Evolutionary conservation across 2,888 invertebrate genomes (phyloP).

Genomic region (Aporophyla nigra): DNA sequence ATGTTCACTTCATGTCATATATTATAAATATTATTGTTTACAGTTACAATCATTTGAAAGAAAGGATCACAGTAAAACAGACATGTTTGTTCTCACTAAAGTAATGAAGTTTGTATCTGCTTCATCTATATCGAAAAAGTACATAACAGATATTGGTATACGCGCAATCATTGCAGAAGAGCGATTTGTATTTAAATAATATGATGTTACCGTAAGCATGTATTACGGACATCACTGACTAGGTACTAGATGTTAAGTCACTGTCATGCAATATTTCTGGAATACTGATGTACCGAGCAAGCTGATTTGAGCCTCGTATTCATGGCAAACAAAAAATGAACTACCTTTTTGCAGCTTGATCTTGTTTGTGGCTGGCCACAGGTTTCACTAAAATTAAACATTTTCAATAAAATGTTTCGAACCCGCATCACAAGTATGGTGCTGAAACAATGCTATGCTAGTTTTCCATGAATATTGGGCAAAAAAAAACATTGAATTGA

Average conservation of each 20-base stretch:
- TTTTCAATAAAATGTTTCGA: neutral
- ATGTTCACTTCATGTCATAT: constrained; percentile 11
- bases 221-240: constrained; percentile 31
- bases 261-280: constrained; percentile 13
- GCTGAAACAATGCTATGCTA: neutral
- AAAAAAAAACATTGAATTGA: neutral
- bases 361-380: constrained; percentile 11
- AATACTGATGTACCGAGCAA: neutral
- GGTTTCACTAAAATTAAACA: neutral
- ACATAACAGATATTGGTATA: constrained; percentile 21
- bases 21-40: constrained; percentile 7
- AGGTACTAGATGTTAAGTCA: constrained; percentile 34
- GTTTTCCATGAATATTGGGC: neutral
- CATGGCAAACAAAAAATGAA: neutral
- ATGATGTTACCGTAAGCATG: constrained; percentile 13
- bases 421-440: neutral
- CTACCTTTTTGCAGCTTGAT: neutral
- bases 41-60: constrained; percentile 14
- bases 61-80: neutral
- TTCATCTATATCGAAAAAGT: constrained; percentile 21
- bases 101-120: constrained; percentile 20
- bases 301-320: neutral
- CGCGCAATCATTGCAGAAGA: neutral
- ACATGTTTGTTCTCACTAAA: constrained; percentile 27
- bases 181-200: constrained; percentile 6